A percentile compares a stretch with the other conserved stretches of the same genome.
Conservation (phyloP, 1,140 invertebrate genomes). For the Littorina saxatilis region DNA sequence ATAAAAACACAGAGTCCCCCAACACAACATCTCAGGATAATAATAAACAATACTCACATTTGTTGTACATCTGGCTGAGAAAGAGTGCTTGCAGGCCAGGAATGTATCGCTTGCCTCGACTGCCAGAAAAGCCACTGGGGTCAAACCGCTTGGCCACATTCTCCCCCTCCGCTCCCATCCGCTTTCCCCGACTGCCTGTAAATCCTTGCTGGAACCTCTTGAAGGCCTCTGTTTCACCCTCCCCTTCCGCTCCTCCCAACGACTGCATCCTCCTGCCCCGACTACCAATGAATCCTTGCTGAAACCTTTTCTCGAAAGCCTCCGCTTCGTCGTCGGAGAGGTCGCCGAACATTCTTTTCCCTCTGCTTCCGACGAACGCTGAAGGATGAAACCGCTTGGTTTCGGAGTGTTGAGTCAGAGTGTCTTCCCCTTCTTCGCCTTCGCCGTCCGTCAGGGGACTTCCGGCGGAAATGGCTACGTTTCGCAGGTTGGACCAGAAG, state of each 20-base stretch:
- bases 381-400: conserved; percentile 4
- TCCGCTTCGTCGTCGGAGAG: neutral
- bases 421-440: neutral
- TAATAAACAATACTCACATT: conserved; percentile 21
- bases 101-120: conserved; percentile 42
- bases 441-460: neutral
- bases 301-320: conserved; percentile 12
- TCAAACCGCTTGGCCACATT: conserved; percentile 22
- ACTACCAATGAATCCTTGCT: conserved; percentile 4
- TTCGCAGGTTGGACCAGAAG: neutral
- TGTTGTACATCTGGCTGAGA: conserved; percentile 33
- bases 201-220: conserved; percentile 22
- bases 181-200: conserved; percentile 7
- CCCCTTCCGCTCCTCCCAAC: neutral
- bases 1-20: neutral
- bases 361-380: neutral
- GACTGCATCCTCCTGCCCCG: neutral
- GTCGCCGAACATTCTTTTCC: neutral
- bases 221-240: neutral
- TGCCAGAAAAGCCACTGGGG: conserved; percentile 37
- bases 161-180: conserved; percentile 12
- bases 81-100: conserved; percentile 36
- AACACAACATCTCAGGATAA: no score
- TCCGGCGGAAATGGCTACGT: neutral
- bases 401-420: no score